Percentiles rank a stretch among this genome's conserved stretches.
Conservation (phyloP, 2,797 vertebrate genomes). For the Coregonus sp. region DNA sequence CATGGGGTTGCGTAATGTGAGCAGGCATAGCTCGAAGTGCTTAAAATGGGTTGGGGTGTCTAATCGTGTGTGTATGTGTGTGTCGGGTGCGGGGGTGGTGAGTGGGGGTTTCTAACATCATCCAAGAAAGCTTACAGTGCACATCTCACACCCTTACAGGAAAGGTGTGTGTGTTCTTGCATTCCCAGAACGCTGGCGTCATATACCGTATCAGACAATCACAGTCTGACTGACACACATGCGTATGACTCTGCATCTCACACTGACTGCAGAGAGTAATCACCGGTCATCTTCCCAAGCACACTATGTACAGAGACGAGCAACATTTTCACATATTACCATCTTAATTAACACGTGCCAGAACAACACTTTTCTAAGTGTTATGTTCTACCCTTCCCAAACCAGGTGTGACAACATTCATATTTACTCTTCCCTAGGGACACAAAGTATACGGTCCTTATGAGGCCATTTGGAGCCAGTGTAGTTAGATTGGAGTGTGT, state of each 20-base stretch:
- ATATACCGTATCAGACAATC: constrained; percentile 55
- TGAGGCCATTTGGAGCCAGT: neutral
- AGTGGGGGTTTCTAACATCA: constrained; percentile 35
- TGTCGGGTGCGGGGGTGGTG: neutral
- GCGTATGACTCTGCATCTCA: neutral
- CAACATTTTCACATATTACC: neutral
- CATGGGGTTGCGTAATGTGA: neutral
- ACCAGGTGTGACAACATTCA: neutral
- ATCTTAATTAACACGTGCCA: neutral
- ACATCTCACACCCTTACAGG: constrained; percentile 30
- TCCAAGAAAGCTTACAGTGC: constrained; percentile 53
- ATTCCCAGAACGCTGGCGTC: constrained; percentile 57
- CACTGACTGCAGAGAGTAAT: neutral
- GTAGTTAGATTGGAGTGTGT: neutral
- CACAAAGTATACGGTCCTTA: neutral
- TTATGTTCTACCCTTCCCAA: no score
- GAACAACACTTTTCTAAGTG: neutral
- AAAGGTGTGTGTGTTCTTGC: constrained; percentile 33
- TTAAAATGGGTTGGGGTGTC: neutral
- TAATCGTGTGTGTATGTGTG: constrained; percentile 1
- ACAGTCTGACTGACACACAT: constrained; percentile 16
- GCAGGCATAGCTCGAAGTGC: neutral
- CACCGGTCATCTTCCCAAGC: neutral
- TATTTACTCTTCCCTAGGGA: neutral
- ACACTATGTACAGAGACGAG: neutral